Conservation (phyloP, 2,797 vertebrate genomes). For the Characodon lateralis region DNA sequence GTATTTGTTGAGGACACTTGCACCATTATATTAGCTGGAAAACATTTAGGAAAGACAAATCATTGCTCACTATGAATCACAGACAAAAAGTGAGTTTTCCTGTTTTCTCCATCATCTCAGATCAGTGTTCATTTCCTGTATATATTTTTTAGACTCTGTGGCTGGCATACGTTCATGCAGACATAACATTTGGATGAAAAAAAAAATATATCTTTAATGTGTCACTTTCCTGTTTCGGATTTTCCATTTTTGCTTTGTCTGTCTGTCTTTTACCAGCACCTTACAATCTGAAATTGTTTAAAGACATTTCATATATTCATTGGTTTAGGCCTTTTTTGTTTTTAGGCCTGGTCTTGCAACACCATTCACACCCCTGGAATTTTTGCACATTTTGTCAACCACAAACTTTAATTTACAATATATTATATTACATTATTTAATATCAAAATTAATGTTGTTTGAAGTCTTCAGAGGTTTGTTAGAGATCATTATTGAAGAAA, state of each 20-base stretch:
- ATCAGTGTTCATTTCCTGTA: neutral
- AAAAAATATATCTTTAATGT: neutral
- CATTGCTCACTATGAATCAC: neutral
- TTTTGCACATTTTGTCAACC: neutral
- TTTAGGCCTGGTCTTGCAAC: too few relatives aligned
- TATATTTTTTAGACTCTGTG: neutral
- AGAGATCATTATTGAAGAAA: too few relatives aligned
- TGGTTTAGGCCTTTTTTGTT: neutral
- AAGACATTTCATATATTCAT: neutral
- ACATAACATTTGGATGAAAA: neutral
- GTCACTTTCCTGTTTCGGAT: neutral
- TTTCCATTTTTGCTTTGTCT: neutral
- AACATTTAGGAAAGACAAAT: neutral
- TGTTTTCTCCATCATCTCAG: neutral
- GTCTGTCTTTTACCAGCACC: neutral
- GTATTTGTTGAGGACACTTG: neutral
- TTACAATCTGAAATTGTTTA: neutral
- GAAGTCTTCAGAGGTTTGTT: too few relatives aligned
- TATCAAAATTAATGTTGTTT: too few relatives aligned
- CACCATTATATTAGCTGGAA: neutral
- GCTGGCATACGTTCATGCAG: neutral
- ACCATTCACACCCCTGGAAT: neutral
- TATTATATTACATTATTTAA: neutral
- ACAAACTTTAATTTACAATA: neutral
- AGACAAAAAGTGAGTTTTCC: neutral